Evolutionary conservation across 2,797 vertebrate species (phyloP).

Genomic region (Lacerta agilis): DNA sequence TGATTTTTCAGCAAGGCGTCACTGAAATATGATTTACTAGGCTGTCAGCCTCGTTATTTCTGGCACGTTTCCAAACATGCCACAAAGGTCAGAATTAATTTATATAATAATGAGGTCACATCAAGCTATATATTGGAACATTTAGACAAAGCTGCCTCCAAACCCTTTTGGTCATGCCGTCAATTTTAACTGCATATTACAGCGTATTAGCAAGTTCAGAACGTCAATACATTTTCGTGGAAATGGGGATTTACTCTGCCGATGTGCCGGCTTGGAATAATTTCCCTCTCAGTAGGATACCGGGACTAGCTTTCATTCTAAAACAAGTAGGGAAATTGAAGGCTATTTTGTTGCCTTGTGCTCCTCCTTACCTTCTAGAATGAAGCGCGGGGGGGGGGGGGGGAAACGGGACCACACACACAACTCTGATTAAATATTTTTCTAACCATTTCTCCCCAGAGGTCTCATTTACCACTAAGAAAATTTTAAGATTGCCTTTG

Average conservation of each 20-base stretch:
- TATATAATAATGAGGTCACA: slow-evolving; percentile 58
- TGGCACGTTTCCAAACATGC: slow-evolving; percentile 55
- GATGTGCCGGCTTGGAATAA: not conserved
- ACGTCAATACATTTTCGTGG: not conserved
- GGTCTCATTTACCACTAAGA: slow-evolving; percentile 78
- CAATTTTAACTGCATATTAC: slow-evolving; percentile 1
- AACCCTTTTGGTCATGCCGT: not conserved
- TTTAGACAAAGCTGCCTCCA: slow-evolving; percentile 5
- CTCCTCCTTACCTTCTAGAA: slow-evolving; percentile 38
- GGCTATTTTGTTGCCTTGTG: slow-evolving; percentile 13
- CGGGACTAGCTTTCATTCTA: slow-evolving; percentile 42
- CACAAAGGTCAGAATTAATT: slow-evolving; percentile 62
- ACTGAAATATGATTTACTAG: slow-evolving; percentile 45
- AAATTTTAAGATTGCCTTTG: slow-evolving; percentile 72
- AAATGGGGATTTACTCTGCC: not conserved
- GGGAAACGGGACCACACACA: not conserved
- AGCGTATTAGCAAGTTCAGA: not conserved
- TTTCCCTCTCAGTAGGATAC: slow-evolving; percentile 20
- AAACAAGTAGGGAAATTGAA: slow-evolving; percentile 47
- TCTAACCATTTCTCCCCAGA: slow-evolving; percentile 73
- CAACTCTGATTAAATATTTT: slow-evolving; percentile 61
- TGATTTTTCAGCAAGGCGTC: slow-evolving; percentile 45
- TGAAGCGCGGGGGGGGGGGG: not conserved
- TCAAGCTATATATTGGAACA: slow-evolving; percentile 21
- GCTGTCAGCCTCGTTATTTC: slow-evolving; percentile 60